Evolutionary conservation across 2,797 vertebrate species (phyloP), one percentile per base, ranked within the genome.

Genomic region (Acrossocheilus fasciatus): DNA sequence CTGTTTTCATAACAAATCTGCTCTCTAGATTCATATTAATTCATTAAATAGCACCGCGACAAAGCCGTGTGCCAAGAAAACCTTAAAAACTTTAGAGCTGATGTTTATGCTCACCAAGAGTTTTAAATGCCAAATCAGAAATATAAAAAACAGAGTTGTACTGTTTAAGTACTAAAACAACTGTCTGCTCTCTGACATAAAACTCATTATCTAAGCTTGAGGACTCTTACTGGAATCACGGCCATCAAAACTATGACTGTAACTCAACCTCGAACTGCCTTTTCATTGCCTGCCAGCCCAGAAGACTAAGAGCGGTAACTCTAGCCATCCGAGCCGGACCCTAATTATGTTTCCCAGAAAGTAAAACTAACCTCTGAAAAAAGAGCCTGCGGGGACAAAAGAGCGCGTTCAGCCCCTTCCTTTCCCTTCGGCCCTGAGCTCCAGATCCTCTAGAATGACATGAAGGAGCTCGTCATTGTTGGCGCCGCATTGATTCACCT

Each of bases 261-360:
- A 85, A 90, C 70, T 81, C 78, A 73, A 87, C 26, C 72, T 50
- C 45, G 30, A 23, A 39, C n/a, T 12, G 86, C 39, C 72, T 86
- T 72, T 84, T 80, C 59, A 88, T 68, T 57, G 70, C 54, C 66
- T 74, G 77, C 45, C 83, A 84, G 64, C 72, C 81, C 50, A 69
- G 77, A 87, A 85, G 87, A 73, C 82, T 84, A 80, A 54, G 30
- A 50, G 57, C 68, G 75, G 84, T 87, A 89, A 91, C 89, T 73
- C 39, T 74, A 87, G 70, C 79, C 83, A 73, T 20, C 74, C 52
- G 45, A 54, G 87, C 64, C 43, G 80, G 87, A 85, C 84, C 80
- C 86, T 88, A 88, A 90, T 90, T 87, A 90, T 83, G 57, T 64
- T 88, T 90, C 86, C 88, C 83, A 89, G 88, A 91, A 90, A 87